Conservation (phyloP, 2,888 invertebrate genomes). For the Petrophora chlorosata region DNA sequence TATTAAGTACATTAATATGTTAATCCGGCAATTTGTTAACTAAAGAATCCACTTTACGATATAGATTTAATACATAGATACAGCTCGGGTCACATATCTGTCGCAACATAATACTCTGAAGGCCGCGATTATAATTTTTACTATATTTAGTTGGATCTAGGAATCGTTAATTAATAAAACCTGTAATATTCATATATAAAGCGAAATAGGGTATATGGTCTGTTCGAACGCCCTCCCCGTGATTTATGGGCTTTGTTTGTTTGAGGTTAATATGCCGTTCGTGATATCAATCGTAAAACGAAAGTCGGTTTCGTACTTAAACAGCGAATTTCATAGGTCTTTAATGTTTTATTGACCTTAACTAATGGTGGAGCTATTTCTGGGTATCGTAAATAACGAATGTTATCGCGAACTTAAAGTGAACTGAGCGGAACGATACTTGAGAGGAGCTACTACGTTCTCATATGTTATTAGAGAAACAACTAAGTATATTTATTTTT, state of each 20-base stretch:
- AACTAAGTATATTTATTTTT: too few species aligned
- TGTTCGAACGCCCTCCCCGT: slow-evolving; percentile 10
- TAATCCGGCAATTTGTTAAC: slow-evolving; percentile 31
- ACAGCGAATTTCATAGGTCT: slow-evolving; percentile 28
- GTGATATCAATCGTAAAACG: slow-evolving; percentile 35
- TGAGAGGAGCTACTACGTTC: background rate
- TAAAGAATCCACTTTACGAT: slow-evolving; percentile 29
- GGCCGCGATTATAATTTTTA: slow-evolving; percentile 21
- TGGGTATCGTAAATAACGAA: slow-evolving; percentile 23
- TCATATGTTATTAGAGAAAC: too few species aligned
- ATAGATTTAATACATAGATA: slow-evolving; percentile 22
- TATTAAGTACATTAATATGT: slow-evolving; percentile 30
- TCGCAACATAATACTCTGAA: slow-evolving; percentile 25
- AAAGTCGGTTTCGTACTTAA: slow-evolving; percentile 25
- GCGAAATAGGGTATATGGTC: background rate
- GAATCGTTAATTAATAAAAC: slow-evolving; percentile 10
- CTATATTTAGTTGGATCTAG: slow-evolving; percentile 14
- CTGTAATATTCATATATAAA: slow-evolving; percentile 3
- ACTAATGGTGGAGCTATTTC: slow-evolving; percentile 32
- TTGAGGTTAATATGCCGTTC: slow-evolving; percentile 33
- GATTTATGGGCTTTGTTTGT: slow-evolving; percentile 28
- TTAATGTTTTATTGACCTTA: slow-evolving; percentile 33
- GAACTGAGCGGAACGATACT: slow-evolving; percentile 20
- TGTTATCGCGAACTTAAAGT: slow-evolving; percentile 12
- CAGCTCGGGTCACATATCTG: slow-evolving; percentile 12